These are phyloP conservation scores for Sebastes steindachneri DNA, from an alignment of 2,797 vertebrate genomes.

Conservation along the genomic window DNA sequence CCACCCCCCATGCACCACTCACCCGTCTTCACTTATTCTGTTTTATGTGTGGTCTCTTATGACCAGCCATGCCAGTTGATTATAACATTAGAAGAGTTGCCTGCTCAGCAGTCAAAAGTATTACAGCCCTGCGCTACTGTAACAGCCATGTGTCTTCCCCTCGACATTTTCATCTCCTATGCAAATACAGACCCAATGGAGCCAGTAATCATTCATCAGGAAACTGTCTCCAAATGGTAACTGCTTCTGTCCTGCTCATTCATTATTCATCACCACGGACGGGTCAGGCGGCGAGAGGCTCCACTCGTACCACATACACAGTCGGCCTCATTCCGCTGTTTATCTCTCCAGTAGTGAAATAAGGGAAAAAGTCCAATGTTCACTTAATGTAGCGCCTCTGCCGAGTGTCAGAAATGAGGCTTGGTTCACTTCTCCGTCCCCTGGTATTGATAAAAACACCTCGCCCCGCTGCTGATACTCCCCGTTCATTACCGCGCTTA, in stretches of 20 bases:
- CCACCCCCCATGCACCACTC: slow-evolving; percentile 29
- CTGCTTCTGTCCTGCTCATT: slow-evolving; percentile 80
- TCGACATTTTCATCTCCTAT: slow-evolving; percentile 84
- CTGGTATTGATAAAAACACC: slow-evolving; percentile 69
- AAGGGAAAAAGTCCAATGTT: slow-evolving; percentile 47
- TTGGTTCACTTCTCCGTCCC: slow-evolving; percentile 41
- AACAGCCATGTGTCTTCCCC: slow-evolving; percentile 77
- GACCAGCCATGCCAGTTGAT: slow-evolving; percentile 70
- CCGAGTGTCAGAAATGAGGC: slow-evolving; percentile 43
- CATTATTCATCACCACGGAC: slow-evolving; percentile 82
- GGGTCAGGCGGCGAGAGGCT: slow-evolving; percentile 73
- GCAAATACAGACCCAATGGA: slow-evolving; percentile 84
- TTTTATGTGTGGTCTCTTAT: slow-evolving; percentile 68
- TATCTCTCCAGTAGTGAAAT: slow-evolving; percentile 61
- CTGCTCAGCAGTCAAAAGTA: slow-evolving; percentile 75
- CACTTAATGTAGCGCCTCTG: slow-evolving; percentile 36
- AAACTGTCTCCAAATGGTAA: slow-evolving; percentile 81
- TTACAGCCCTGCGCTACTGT: slow-evolving; percentile 65
- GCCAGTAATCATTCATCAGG: slow-evolving; percentile 85
- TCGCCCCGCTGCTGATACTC: slow-evolving; percentile 51
- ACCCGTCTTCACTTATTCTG: slow-evolving; percentile 51
- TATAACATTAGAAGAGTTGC: slow-evolving; percentile 76
- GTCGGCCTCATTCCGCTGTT: slow-evolving; percentile 60
- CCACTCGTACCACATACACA: slow-evolving; percentile 54
- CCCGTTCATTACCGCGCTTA: slow-evolving; percentile 71